Base-by-base conservation (phyloP, 2,113 vertebrate genomes). In the Lycocorax pyrrhopterus region DNA sequence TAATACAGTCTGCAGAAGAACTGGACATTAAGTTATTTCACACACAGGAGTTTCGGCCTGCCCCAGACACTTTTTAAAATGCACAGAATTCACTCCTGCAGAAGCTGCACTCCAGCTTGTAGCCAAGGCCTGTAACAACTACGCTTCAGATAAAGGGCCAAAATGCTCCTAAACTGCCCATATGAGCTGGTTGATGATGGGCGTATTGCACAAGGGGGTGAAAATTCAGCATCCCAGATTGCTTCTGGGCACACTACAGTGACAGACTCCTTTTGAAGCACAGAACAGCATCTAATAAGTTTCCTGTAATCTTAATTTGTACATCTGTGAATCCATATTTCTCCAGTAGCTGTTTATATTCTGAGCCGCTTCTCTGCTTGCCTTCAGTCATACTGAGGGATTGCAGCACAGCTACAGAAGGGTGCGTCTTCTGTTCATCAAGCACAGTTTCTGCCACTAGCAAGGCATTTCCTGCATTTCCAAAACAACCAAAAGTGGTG, bases 371-470 rank as follows among this genome's bases (percentile, higher is more conserved):
- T 92, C 99, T 98, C 96, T 99, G 98, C 75, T 93, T 98, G 62
- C 99, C 99, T 94, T 98, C 97, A 52, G 97, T 98, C 98, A 99
- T 98, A 93, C 98, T 98, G 92, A 99, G 98, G 68, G 98, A 98
- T 94, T 99, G 98, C 15, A 99, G 97, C 47, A 99, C 94, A 51
- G 97, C 98, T 44, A 97, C 96, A 51, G 96, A 95, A 20, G 98
- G 98, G 30, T 95, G 96, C 1, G 9, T 97, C 94, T 98, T 96
- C 92, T 97, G 96, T 67, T 98, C 97, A 2, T 98, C 97, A 89
- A 99, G 98, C 84, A 99, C 97, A 88, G 97, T 98, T 98, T 99
- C 99, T 82, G 98, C 98, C 71, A 99, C 94, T 92, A 99, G 97
- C 95, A 99, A 96, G 52, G 98, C 98, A 78, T 94, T 95, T 89